phyloP scores from a whole-genome alignment of 2,797 vertebrate genomes.

The Enteromius fasciolatus region DNA sequence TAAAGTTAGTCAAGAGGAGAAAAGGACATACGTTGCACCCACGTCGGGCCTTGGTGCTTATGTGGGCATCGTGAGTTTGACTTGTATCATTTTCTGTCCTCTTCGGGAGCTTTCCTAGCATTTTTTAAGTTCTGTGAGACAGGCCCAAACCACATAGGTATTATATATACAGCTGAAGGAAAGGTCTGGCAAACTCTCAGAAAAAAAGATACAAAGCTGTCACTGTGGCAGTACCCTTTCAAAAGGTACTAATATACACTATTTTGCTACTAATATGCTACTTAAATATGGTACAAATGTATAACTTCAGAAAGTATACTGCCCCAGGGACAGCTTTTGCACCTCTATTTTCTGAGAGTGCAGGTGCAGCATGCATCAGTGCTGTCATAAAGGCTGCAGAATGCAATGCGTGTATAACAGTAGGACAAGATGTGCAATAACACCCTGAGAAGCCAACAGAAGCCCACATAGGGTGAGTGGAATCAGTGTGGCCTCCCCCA shows the following conservation, averaged over 20 bases:
- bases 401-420: conserved; percentile 75
- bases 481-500: conserved; percentile 74
- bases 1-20: not conserved
- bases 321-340: not conserved
- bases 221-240: not conserved
- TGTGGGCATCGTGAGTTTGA: not conserved
- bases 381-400: conserved; percentile 60
- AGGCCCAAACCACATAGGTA: conserved; percentile 43
- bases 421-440: conserved; percentile 76
- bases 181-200: not conserved
- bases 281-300: not conserved
- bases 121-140: not conserved
- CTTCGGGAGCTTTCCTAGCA: not conserved
- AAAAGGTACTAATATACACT: not conserved
- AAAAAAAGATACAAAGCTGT: not conserved
- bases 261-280: not conserved
- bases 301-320: not conserved
- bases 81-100: not conserved
- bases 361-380: conserved; percentile 36
- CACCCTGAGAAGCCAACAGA: conserved; percentile 72
- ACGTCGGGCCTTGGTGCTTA: not conserved
- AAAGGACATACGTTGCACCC: not conserved
- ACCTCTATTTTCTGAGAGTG: not conserved
- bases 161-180: conserved; percentile 37
- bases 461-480: conserved; percentile 71